Conservation (phyloP, 2,113 vertebrate genomes). For the Hirundichthys speculiger region DNA sequence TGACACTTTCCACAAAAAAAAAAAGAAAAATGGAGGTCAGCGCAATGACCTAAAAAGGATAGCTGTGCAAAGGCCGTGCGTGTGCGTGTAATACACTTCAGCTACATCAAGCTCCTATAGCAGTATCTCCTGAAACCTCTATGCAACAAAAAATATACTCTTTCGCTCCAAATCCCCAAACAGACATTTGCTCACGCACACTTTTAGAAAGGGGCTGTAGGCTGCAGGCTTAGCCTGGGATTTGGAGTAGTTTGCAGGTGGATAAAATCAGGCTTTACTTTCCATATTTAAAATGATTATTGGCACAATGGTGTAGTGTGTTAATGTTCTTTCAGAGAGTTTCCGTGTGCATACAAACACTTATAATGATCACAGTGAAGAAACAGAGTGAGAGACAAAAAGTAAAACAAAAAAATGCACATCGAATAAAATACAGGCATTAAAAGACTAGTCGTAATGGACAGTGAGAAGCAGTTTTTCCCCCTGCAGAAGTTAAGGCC, state of each 20-base stretch:
- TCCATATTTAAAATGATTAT: constrained; percentile 53
- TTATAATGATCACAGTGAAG: constrained; percentile 20
- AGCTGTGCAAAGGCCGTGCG: constrained; percentile 11
- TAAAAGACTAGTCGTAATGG: background rate
- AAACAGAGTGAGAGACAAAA: background rate
- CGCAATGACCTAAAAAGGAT: background rate
- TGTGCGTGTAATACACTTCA: constrained; percentile 38
- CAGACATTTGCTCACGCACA: constrained; percentile 23
- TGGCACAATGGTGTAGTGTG: constrained; percentile 7
- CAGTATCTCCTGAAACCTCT: constrained; percentile 63
- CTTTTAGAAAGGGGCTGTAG: background rate
- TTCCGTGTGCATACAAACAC: constrained; percentile 25
- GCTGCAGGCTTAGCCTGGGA: constrained; percentile 28
- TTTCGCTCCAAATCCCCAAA: constrained; percentile 48
- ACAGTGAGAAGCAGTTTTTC: background rate
- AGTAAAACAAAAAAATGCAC: background rate
- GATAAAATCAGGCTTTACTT: constrained; percentile 50
- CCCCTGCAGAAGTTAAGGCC: background rate
- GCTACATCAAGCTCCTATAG: constrained; percentile 63
- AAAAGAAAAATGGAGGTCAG: background rate
- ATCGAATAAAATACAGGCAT: background rate
- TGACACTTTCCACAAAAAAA: background rate
- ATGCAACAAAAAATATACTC: constrained; percentile 59
- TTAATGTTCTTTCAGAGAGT: constrained; percentile 24
- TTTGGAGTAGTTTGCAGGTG: constrained; percentile 50